phyloP scores from a whole-genome alignment of 2,888 invertebrate species.

The Epicampocera succincta region DNA sequence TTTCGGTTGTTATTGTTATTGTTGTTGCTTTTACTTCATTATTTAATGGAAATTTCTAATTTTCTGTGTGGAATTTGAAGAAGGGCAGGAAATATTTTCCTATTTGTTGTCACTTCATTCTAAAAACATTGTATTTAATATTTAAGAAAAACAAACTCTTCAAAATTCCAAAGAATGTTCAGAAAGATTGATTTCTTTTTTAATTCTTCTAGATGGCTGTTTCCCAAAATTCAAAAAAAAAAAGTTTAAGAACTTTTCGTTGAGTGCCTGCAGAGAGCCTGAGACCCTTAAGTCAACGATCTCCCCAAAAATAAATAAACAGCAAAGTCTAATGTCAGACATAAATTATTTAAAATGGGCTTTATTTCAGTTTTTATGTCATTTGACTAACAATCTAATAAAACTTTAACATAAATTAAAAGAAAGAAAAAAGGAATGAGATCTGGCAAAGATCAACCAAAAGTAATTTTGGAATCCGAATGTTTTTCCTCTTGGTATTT shows the following conservation, averaged over 20 bases:
- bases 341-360: slow-evolving; percentile 41
- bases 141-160: slow-evolving; percentile 35
- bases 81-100: slow-evolving; percentile 56
- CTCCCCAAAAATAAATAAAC: neutral
- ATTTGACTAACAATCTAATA: slow-evolving; percentile 47
- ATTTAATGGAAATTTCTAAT: slow-evolving; percentile 65
- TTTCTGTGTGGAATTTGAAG: slow-evolving; percentile 5
- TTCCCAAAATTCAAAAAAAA: neutral
- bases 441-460: slow-evolving; percentile 32
- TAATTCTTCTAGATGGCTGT: slow-evolving; percentile 12
- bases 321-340: slow-evolving; percentile 34
- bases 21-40: slow-evolving; percentile 1
- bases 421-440: slow-evolving; percentile 5
- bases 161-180: slow-evolving; percentile 45
- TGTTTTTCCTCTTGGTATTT: neutral
- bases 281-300: slow-evolving; percentile 4
- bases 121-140: slow-evolving; percentile 35
- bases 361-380: slow-evolving; percentile 25
- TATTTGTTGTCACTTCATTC: slow-evolving; percentile 59
- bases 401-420: slow-evolving; percentile 54
- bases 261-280: slow-evolving; percentile 3
- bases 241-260: neutral
- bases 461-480: neutral
- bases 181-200: slow-evolving; percentile 61
- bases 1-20: too few relatives aligned